Conservation (phyloP, 2,113 vertebrate genomes). For the Pterocles gutturalis region DNA sequence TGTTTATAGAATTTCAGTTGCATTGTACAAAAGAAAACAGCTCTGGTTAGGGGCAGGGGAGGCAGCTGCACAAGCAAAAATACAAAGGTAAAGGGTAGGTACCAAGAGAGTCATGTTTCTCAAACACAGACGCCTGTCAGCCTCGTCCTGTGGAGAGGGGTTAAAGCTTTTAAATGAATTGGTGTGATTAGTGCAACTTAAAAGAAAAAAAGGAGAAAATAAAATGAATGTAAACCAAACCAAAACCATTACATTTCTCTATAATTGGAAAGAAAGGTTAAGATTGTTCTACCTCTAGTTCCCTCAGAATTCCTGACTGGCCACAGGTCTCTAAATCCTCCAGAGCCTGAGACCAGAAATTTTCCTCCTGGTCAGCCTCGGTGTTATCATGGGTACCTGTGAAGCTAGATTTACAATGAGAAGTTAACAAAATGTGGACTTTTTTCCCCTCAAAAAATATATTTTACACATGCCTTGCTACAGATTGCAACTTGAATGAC, state of each 20-base stretch:
- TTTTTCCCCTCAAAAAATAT: neutral
- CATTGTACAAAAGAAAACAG: conserved; percentile 74
- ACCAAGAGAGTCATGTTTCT: conserved; percentile 92
- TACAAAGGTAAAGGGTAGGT: conserved; percentile 86
- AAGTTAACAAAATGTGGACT: conserved; percentile 27
- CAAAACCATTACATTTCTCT: conserved; percentile 58
- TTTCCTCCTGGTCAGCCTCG: conserved; percentile 96
- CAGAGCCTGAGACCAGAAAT: conserved; percentile 98
- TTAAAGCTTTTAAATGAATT: conserved; percentile 86
- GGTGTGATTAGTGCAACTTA: conserved; percentile 77
- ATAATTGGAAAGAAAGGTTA: conserved; percentile 58
- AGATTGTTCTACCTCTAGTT: conserved; percentile 91
- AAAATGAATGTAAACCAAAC: conserved; percentile 75
- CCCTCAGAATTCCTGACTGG: conserved; percentile 96
- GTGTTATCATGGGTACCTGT: conserved; percentile 86
- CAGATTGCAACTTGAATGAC: conserved; percentile 17
- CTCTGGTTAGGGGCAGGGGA: conserved; percentile 69
- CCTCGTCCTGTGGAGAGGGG: conserved; percentile 90
- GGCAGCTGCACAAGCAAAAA: conserved; percentile 82
- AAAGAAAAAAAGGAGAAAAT: conserved; percentile 57
- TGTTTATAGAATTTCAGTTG: conserved; percentile 62
- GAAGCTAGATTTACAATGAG: conserved; percentile 82
- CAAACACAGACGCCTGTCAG: conserved; percentile 90
- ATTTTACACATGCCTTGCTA: conserved; percentile 33
- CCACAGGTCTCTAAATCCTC: conserved; percentile 98